Base-by-base conservation (phyloP, 2,113 vertebrate genomes). In the Donacobius atricapilla region DNA sequence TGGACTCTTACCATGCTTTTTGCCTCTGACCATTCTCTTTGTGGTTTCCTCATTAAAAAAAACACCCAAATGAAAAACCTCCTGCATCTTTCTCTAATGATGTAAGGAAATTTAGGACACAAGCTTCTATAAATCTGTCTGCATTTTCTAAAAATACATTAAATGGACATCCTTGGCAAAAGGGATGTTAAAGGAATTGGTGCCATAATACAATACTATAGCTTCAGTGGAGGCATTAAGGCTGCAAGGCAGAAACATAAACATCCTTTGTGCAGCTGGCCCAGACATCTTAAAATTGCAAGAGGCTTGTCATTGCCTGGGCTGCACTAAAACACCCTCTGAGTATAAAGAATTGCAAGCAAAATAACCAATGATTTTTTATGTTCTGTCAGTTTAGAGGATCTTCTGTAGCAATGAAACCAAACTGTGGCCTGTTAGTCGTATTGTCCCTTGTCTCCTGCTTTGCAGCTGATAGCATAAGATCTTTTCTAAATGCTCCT, bases 61-160 rank as follows among this genome's bases (percentile, higher is more conserved):
- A 61, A 40, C 1, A 8, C 27, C 23, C n/a, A n/a, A n/a, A n/a
- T n/a, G n/a, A 58, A 21, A 50, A 57, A 23, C 27, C 21, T 53
- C 16, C 39, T 68, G 27, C 58, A 61, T 79, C 70, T 93, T 83
- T 78, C 54, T 83, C 24, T 53, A 39, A 30, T 87, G 76, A 77
- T 66, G 31, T 71, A 79, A 84, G 22, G 57, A 89, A 89, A 71
- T 70, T 56, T 8, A 84, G 51, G 77, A 69, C 77, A 79, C n/a
- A 37, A 35, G 40, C 61, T 68, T 53, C 87, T 82, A 77, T 75
- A 94, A 75, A 68, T 87, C 76, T 91, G 11, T 51, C 61, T 83
- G 33, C 51, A 25, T 85, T 85, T 93, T 93, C 86, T 89, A 91
- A 91, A 94, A 95, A 71, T 87, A 92, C 31, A 75, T 63, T 81